Percentiles rank a stretch among this genome's conserved stretches.
Evolutionary conservation across 2,888 invertebrate species (phyloP).

Genomic region (Phyto melanocephala): DNA sequence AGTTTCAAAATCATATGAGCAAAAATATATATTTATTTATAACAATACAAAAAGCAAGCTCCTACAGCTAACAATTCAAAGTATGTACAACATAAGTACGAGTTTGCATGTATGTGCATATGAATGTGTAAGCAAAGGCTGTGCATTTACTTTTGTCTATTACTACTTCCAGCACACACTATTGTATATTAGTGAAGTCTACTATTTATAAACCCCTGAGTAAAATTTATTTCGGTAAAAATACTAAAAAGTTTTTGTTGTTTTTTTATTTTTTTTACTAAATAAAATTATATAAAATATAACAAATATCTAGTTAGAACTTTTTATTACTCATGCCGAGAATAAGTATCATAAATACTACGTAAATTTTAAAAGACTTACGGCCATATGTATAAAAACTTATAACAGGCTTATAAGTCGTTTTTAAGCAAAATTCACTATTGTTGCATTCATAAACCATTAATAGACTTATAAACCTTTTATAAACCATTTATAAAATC

Average conservation of each 20-base stretch:
- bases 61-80: background rate
- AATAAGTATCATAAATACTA: too few relatives aligned
- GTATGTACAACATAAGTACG: background rate
- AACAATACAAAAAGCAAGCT: background rate
- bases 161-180: too few relatives aligned
- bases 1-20: background rate
- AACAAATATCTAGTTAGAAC: conserved; percentile 28
- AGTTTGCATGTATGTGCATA: background rate
- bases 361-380: too few relatives aligned
- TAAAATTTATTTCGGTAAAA: conserved; percentile 49
- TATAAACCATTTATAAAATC: too few relatives aligned
- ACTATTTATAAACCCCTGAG: conserved; percentile 30
- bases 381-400: too few relatives aligned
- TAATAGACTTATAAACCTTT: too few relatives aligned
- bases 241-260: conserved; percentile 36
- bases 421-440: too few relatives aligned
- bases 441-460: too few relatives aligned
- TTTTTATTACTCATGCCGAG: background rate
- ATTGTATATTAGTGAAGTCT: conserved; percentile 16
- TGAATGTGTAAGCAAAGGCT: too few relatives aligned
- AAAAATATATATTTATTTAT: background rate
- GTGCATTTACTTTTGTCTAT: too few relatives aligned
- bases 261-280: background rate
- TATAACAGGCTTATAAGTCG: too few relatives aligned
- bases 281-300: background rate